Evolutionary conservation across 2,888 invertebrate species (phyloP), one percentile per base, ranked within the genome.

Genomic region (Cheilosia urbana): DNA sequence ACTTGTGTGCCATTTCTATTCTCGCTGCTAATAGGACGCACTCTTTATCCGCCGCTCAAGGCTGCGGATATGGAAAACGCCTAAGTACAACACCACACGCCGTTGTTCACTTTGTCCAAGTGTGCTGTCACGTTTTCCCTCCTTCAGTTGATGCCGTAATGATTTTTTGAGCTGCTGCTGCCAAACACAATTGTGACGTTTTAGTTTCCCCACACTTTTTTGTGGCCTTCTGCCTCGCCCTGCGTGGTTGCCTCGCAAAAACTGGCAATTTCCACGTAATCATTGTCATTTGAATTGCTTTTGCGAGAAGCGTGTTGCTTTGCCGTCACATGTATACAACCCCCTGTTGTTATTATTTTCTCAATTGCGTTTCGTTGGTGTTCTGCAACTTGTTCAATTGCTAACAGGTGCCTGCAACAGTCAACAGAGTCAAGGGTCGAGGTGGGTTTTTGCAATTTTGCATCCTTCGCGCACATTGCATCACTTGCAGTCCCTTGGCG

Each of bases 211-310:
- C 49, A 0, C 13, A 5, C 17, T 19, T 63, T 47, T 17, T 63
- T 19, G n/a, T 17, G 17, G n/a, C 57, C 30, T 34, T 55, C 11
- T 2, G 15, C 6, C 42, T 7, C 45, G 2, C 30, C 3, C 7
- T 37, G 3, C 21, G 17, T 27, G 42, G 13, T 55, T 40, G 19
- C 15, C 53, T 42, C 11, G 11, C 11, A 37, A 77, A 58, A 77
- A 77, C 60, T 53, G 62, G 47, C 68, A 77, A 77, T 77, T 77
- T 69, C 60, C 68, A 77, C 62, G 77, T 77, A 68, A 77, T 77
- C 62, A 77, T 62, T 62, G 77, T 60, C 62, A 60, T 69, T 77
- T 53, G 77, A 47, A 68, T 77, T 69, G 68, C 69, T 69, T 55
- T 47, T 77, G 55, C 37, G 68, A 55, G 69, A 62, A 69, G 60